phyloP scores from a whole-genome alignment of 2,888 invertebrate genomes.

The Chalcis sispes region DNA sequence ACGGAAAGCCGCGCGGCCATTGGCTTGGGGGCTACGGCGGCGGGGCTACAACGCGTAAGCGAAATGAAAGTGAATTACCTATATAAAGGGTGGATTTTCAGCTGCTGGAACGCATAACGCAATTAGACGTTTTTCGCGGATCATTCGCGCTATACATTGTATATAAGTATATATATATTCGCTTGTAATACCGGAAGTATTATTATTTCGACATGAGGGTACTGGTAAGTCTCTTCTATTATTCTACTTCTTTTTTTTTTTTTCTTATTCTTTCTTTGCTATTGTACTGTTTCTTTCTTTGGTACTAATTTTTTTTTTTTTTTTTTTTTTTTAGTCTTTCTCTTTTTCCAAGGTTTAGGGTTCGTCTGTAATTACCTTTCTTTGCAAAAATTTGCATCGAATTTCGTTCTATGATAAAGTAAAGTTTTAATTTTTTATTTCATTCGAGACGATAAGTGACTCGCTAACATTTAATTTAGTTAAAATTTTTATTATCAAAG shows the following conservation, averaged over 20 bases:
- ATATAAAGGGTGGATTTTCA: conserved; percentile 75
- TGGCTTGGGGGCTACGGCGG: conserved; percentile 62
- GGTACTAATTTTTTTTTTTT: neutral
- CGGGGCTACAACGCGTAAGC: too few species aligned
- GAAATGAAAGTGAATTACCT: conserved; percentile 76
- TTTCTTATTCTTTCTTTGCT: neutral
- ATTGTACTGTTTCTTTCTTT: neutral
- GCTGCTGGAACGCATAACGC: conserved; percentile 66
- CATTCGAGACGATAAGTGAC: too few species aligned
- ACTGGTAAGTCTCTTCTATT: conserved; percentile 69
- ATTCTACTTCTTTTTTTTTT: neutral
- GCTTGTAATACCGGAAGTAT: conserved; percentile 63
- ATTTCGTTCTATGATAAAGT: too few species aligned
- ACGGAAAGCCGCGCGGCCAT: conserved; percentile 67
- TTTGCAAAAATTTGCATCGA: too few species aligned
- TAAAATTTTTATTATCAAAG: too few species aligned
- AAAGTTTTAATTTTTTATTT: too few species aligned
- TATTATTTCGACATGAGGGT: conserved; percentile 68
- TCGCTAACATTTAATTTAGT: too few species aligned
- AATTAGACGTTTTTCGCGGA: too few species aligned
- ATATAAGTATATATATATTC: conserved; percentile 61
- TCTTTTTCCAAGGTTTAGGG: too few species aligned
- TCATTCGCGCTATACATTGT: too few species aligned
- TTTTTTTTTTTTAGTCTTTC: neutral
- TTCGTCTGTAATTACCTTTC: too few species aligned